Conservation (phyloP, 2,797 vertebrate genomes). For the Margarornis squamiger region DNA sequence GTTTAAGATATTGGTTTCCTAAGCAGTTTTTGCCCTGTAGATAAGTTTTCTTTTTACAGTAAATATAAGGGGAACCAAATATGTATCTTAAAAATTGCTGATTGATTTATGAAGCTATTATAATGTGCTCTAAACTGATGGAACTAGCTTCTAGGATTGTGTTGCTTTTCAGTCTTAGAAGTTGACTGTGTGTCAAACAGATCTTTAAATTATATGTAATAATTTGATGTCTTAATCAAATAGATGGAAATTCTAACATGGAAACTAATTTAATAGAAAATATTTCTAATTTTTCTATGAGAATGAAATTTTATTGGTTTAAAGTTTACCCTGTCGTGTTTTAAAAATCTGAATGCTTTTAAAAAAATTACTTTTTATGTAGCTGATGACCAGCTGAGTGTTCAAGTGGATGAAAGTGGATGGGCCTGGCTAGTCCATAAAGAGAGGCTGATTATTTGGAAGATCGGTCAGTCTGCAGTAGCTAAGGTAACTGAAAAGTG, state of each 20-base stretch:
- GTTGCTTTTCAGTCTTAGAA: background rate
- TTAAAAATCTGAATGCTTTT: background rate
- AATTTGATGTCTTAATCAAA: background rate
- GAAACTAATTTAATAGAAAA: background rate
- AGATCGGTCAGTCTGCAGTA: conserved; percentile 87
- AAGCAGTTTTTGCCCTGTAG: background rate
- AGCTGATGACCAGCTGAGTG: conserved; percentile 83
- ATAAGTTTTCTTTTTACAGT: background rate
- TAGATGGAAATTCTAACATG: background rate
- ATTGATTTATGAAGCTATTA: background rate
- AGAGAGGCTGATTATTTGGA: conserved; percentile 92
- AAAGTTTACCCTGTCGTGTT: background rate
- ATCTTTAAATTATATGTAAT: background rate
- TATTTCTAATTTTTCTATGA: background rate
- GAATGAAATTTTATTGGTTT: background rate
- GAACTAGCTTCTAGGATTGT: background rate
- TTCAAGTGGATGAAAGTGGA: conserved; percentile 87
- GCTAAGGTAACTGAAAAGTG: conserved; percentile 84
- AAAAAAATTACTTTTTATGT: background rate
- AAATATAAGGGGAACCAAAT: background rate
- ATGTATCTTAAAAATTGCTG: background rate
- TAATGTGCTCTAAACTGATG: background rate
- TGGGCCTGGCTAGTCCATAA: conserved; percentile 94
- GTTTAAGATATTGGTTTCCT: background rate
- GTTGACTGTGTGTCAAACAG: background rate